Conservation (phyloP, 2,888 invertebrate species). For the Eurytoma californica region DNA sequence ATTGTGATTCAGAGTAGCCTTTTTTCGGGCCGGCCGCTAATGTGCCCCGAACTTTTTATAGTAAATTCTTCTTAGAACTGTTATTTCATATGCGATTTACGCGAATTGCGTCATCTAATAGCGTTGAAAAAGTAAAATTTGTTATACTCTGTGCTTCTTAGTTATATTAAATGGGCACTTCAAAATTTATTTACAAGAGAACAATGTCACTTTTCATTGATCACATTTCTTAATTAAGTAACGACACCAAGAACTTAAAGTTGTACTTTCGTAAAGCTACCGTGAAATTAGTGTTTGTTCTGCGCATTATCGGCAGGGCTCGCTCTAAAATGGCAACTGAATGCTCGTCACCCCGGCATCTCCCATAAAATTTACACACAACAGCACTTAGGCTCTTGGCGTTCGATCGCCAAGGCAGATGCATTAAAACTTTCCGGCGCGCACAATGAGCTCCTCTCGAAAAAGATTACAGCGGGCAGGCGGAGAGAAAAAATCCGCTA, state of each 20-base stretch:
- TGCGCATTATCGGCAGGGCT: background rate
- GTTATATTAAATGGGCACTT: no score
- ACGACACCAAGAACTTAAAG: no score
- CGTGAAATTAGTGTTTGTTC: background rate
- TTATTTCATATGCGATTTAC: slow-evolving; percentile 30
- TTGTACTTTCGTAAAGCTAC: no score
- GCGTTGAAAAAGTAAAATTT: no score
- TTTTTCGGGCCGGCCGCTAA: slow-evolving; percentile 5
- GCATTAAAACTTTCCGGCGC: slow-evolving; percentile 29
- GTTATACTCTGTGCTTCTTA: no score
- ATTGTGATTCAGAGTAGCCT: slow-evolving; percentile 31
- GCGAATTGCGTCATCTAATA: background rate
- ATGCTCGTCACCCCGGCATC: background rate
- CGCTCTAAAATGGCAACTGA: background rate
- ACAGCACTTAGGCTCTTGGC: slow-evolving; percentile 14
- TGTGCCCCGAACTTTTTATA: slow-evolving; percentile 12
- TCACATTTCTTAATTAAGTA: no score
- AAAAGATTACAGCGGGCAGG: slow-evolving; percentile 18
- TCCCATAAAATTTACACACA: background rate
- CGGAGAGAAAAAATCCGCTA: slow-evolving; percentile 21
- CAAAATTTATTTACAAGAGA: no score
- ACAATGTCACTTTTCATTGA: no score
- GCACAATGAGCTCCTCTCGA: slow-evolving; percentile 32
- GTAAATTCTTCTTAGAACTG: slow-evolving; percentile 26
- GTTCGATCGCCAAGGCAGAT: slow-evolving; percentile 39